Evolutionary conservation across 2,113 vertebrate species (phyloP).

Genomic region (Mugil cephalus): DNA sequence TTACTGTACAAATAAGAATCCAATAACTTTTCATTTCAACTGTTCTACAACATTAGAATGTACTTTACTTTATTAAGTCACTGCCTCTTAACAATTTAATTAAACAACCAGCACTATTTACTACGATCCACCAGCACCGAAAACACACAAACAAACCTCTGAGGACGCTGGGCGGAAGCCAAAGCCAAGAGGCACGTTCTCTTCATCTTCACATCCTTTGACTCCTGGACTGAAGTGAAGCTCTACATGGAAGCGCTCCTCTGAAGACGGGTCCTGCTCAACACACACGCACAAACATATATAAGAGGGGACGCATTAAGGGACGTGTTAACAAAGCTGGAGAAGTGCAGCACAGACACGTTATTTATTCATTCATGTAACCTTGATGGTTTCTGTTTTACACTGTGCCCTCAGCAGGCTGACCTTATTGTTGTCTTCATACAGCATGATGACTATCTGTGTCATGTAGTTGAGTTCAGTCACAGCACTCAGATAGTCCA

Average conservation of each 20-base stretch:
- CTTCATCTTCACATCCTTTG: constrained; percentile 93
- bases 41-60: too few species aligned
- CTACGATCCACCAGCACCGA: too few species aligned
- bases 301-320: background rate
- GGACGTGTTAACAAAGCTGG: background rate
- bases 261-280: constrained; percentile 92
- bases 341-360: background rate
- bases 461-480: constrained; percentile 99
- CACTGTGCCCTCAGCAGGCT: background rate
- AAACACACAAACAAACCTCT: too few species aligned
- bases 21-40: too few species aligned
- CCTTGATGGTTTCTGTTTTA: background rate
- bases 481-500: constrained; percentile 97
- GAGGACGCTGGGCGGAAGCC: constrained; percentile 96
- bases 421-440: constrained; percentile 98
- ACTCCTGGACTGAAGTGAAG: constrained; percentile 98
- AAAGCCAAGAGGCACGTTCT: constrained; percentile 90
- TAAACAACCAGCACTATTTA: too few species aligned
- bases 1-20: too few species aligned
- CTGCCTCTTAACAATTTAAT: too few species aligned
- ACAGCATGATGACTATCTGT: constrained; percentile 99
- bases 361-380: too few species aligned
- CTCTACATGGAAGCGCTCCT: constrained; percentile 97
- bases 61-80: too few species aligned
- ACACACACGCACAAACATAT: background rate